A percentile compares a stretch with the other conserved stretches of the same genome.
These are phyloP conservation scores for Sphaerophoria rueppellii DNA, from an alignment of 2,888 invertebrate genomes.

Conservation along the genomic window DNA sequence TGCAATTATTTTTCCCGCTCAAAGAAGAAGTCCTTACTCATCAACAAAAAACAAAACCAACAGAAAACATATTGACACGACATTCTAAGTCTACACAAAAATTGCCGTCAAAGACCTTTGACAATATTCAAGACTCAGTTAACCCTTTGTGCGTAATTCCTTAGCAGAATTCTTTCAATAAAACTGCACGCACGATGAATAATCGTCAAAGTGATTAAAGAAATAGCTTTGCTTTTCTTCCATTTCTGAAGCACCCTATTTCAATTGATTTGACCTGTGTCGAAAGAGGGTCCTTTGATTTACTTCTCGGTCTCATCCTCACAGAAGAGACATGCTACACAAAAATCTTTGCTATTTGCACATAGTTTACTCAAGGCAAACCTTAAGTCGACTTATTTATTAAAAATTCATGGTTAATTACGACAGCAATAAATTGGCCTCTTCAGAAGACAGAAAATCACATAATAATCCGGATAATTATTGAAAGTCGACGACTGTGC, in stretches of 20 bases:
- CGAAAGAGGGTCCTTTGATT: conserved; percentile 13
- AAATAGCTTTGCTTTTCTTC: conserved; percentile 8
- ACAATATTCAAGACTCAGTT: conserved; percentile 11
- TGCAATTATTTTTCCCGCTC: conserved; percentile 30
- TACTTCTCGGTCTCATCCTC: conserved; percentile 1
- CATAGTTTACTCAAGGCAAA: conserved; percentile 42
- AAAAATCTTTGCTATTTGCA: conserved; percentile 33
- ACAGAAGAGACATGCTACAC: conserved; percentile 24
- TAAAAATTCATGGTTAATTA: conserved; percentile 68
- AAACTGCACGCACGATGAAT: conserved; percentile 15
- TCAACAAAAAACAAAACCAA: conserved; percentile 11
- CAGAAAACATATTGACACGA: conserved; percentile 22
- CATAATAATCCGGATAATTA: conserved; percentile 39
- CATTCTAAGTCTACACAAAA: conserved; percentile 5
- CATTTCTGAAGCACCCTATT: conserved; percentile 9
- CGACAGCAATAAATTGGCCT: conserved; percentile 41
- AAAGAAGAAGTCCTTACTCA: conserved; percentile 1
- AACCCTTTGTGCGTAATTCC: conserved; percentile 35
- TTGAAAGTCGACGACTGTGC: conserved; percentile 33
- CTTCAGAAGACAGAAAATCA: conserved; percentile 33
- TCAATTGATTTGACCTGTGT: conserved; percentile 59
- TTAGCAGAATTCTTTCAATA: conserved; percentile 3
- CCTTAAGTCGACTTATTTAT: too few relatives aligned
- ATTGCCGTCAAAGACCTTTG: conserved; percentile 41
- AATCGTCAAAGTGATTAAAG: conserved; percentile 29